These are phyloP conservation scores for Serinus canaria DNA, from an alignment of 2,113 vertebrate species.

Conservation along the genomic window DNA sequence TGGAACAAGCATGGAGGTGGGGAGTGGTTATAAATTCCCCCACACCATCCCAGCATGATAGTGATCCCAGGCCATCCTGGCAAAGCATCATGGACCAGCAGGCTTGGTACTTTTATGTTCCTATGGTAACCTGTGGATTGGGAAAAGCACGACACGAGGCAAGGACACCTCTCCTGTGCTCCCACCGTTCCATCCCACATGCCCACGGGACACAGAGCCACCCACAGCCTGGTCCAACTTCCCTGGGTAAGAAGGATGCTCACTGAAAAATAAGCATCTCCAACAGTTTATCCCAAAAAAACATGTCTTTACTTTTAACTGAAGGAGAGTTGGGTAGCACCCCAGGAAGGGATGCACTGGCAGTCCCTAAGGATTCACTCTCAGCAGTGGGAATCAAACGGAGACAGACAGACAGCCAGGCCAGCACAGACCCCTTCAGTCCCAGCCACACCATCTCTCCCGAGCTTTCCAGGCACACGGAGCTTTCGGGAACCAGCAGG, in stretches of 20 bases:
- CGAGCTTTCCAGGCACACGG: rapidly evolving
- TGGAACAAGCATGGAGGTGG: background rate
- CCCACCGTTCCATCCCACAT: background rate
- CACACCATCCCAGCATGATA: rapidly evolving
- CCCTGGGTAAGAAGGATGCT: background rate
- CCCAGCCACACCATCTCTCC: background rate
- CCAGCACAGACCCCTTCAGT: background rate
- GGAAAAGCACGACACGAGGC: background rate
- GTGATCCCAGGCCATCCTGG: background rate
- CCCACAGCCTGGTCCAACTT: background rate
- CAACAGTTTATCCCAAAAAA: background rate
- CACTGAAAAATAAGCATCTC: background rate
- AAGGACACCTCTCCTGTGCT: background rate
- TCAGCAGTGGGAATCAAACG: background rate
- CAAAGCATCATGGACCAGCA: background rate
- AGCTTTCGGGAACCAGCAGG: rapidly evolving
- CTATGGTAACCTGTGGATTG: background rate
- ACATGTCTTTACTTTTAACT: background rate
- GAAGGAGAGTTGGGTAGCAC: background rate
- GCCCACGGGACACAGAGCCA: background rate
- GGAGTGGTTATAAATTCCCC: background rate
- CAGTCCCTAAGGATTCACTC: background rate
- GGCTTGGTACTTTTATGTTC: background rate
- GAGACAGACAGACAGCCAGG: background rate
- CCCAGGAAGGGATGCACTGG: rapidly evolving